phyloP scores from a whole-genome alignment of 64 coral and sea anemone genomes.

The Anthopleura sola region DNA sequence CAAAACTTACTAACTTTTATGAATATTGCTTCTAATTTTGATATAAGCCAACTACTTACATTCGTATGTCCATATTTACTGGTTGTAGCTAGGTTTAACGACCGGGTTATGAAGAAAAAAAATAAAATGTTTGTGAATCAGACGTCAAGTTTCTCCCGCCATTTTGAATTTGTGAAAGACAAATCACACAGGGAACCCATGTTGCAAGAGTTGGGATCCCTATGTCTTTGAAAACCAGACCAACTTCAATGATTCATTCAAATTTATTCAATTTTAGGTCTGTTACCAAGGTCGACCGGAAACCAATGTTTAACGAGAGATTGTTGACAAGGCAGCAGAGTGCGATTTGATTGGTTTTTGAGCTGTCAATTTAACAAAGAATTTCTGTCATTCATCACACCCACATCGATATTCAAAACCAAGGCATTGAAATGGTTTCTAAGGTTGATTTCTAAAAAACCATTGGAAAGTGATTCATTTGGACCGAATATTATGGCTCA shows the following conservation, averaged over 20 bases:
- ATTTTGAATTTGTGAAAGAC: slow-evolving; percentile 17
- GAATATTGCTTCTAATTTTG: neutral
- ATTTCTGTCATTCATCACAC: neutral
- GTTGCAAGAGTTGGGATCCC: too few species aligned
- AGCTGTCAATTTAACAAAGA: neutral
- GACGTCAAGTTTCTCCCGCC: slow-evolving; percentile 5
- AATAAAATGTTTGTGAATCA: neutral
- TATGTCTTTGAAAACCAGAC: too few species aligned
- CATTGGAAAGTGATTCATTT: neutral
- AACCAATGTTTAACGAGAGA: neutral
- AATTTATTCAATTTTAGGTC: neutral
- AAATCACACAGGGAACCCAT: slow-evolving; percentile 1
- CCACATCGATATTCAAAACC: neutral
- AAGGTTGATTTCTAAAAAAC: neutral
- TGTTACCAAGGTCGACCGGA: slow-evolving; percentile 10
- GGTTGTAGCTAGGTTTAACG: neutral
- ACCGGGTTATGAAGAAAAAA: neutral
- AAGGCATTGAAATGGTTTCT: neutral
- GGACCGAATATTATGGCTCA: neutral
- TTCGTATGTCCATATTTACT: neutral
- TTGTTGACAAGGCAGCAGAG: neutral
- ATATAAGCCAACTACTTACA: neutral
- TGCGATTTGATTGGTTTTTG: neutral
- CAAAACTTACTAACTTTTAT: neutral
- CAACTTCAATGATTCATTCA: neutral